A percentile compares a stretch with the other conserved stretches of the same genome.
Evolutionary conservation across 1,140 invertebrate species (phyloP).

Genomic region (Zaprionus africanus): DNA sequence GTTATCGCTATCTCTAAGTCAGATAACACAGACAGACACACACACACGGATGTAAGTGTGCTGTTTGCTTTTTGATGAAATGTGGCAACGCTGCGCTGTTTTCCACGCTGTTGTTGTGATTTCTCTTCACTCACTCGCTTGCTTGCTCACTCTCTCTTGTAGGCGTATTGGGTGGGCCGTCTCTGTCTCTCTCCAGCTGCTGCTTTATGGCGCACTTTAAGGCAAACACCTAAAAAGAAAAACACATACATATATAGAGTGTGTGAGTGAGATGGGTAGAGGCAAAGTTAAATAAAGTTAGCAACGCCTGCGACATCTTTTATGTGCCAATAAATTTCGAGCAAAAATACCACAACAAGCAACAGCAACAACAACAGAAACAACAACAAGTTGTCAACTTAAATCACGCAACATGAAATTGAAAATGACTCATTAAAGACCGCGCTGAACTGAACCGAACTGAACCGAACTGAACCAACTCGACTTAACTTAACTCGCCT

Average conservation of each 20-base stretch:
- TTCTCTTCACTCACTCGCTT: conserved; percentile 45
- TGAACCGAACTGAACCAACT: conserved; percentile 2
- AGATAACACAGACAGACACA: conserved; percentile 46
- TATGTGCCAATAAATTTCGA: conserved; percentile 76
- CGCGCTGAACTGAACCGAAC: conserved; percentile 14
- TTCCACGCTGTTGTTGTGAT: conserved; percentile 58
- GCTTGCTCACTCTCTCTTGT: conserved; percentile 41
- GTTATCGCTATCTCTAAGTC: conserved; percentile 70
- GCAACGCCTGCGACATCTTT: conserved; percentile 79
- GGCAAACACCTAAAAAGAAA: conserved; percentile 73
- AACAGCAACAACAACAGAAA: conserved; percentile 43
- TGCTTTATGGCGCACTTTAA: conserved; percentile 79
- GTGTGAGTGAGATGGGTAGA: conserved; percentile 21
- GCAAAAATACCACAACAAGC: conserved; percentile 57
- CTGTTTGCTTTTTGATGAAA: conserved; percentile 52
- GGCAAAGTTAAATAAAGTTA: conserved; percentile 75
- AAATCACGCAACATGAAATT: conserved; percentile 80
- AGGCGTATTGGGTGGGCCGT: conserved; percentile 71
- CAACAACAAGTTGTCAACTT: conserved; percentile 59
- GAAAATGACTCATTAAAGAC: conserved; percentile 73
- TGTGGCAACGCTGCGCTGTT: conserved; percentile 60
- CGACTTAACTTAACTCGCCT: not conserved
- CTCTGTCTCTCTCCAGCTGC: conserved; percentile 8
- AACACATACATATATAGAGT: conserved; percentile 1
- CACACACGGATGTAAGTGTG: conserved; percentile 20